Base-by-base conservation (phyloP, 2,888 invertebrate genomes). In the Bibio marci region DNA sequence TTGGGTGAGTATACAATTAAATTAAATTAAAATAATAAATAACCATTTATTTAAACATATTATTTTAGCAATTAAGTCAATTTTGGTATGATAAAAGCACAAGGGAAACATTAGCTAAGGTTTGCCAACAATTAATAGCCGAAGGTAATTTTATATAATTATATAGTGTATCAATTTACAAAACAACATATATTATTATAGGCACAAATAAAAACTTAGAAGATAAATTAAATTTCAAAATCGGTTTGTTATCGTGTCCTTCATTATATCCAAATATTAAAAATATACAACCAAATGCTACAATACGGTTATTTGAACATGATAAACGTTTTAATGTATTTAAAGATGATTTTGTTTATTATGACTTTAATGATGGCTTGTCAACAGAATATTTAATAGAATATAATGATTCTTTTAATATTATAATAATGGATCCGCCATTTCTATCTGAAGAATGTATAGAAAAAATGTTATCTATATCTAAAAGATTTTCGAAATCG, bases 21-120 rank as follows among this genome's bases (percentile, higher is more conserved):
- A 32, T 17, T 36, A 27, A 28, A 17, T n/a, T 15, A 14, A 17
- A 3, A 4, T 26, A 18, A 13, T 25, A 13, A 35, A 13, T 19
- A 28, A n/a, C 7, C 14, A 26, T 5, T n/a, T 25, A n/a, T 22
- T 25, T 13, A 10, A 25, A 3, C 11, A 11, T 13, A 22, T 15
- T 12, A 12, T 30, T 30, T 45, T 59, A 90, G 92, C 90, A 95
- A 86, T 64, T 95, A 30, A 92, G 92, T 54, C 95, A 95, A 62
- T 95, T 97, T 65, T 97, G 95, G 95, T 97, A 97, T 54, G 77
- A 82, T 52, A 77, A 83, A 30, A 58, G 66, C 3, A 95, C 95
- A 0, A 77, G 85, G 31, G 64, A 70, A 22, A 58, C 58, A 2
- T 59, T 95, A n/a, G 76, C 79, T 1, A 66, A 69, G 48, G 77